These are phyloP conservation scores for Scomber scombrus DNA, from an alignment of 2,113 vertebrate genomes.

Conservation along the genomic window DNA sequence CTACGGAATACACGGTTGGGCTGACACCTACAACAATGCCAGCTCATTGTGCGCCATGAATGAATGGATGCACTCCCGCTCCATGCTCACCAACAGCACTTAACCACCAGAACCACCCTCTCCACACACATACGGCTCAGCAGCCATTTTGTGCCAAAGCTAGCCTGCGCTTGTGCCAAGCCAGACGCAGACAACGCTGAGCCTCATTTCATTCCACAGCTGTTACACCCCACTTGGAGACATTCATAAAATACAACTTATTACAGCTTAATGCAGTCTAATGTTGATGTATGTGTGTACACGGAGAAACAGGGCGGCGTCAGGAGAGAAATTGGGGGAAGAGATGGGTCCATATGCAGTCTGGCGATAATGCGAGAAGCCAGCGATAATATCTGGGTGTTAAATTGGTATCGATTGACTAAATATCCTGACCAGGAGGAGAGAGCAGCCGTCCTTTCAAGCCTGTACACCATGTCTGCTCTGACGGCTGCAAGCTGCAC, in stretches of 20 bases:
- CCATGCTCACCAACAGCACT: constrained; percentile 39
- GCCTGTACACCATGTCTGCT: constrained; percentile 67
- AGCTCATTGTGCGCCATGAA: constrained; percentile 58
- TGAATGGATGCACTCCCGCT: constrained; percentile 44
- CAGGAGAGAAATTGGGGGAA: constrained; percentile 63
- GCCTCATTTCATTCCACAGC: constrained; percentile 75
- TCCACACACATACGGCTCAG: constrained; percentile 48
- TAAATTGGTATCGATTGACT: constrained; percentile 84
- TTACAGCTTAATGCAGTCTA: constrained; percentile 76
- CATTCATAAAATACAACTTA: constrained; percentile 69
- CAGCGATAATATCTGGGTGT: constrained; percentile 78
- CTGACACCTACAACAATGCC: constrained; percentile 64
- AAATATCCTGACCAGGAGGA: constrained; percentile 79
- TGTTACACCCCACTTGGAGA: constrained; percentile 64
- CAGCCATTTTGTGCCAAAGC: constrained; percentile 76
- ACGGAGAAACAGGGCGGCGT: constrained; percentile 42
- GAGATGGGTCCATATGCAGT: constrained; percentile 73
- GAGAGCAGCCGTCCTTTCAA: constrained; percentile 72
- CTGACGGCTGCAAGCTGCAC: constrained; percentile 64
- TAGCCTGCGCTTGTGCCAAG: constrained; percentile 32
- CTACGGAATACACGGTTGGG: constrained; percentile 42
- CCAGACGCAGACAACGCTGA: constrained; percentile 35
- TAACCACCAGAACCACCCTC: constrained; percentile 53
- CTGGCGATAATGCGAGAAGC: constrained; percentile 74
- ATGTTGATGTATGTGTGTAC: constrained; percentile 78